Evolutionary conservation across 2,113 vertebrate species (phyloP), one percentile per base, ranked within the genome.

Genomic region (Bufo gargarizans): DNA sequence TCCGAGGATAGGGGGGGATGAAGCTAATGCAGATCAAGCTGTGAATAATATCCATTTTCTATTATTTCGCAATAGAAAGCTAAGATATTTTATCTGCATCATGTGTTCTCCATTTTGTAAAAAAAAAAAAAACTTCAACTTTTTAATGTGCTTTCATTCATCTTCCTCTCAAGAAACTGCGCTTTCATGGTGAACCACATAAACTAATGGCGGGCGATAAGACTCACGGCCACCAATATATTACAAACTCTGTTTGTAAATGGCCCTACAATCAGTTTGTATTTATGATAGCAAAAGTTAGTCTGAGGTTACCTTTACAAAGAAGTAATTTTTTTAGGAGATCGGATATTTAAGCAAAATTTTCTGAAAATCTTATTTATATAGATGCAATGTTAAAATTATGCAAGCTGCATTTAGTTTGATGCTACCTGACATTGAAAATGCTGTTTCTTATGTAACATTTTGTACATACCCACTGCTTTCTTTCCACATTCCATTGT

Each of bases 321-420:
- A 89, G 80, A 88, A 77, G 74, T 78, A 49, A 89, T 55, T 89
- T 89, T 78, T 50, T 89, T 33, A 33, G 50, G 58, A 84, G 87
- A 89, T 50, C 59, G 67, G 58, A 67, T 84, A 78, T 67, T 89
- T 78, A 84, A 84, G 71, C 84, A 76, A 82, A 71, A 61, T 82
- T 83, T 83, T 72, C 72, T 78, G 80, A 71, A 77, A 65, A 84
- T 84, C 61, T 88, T 77, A 89, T 88, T 88, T 88, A 80, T 88
- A 88, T 84, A 84, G 72, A 61, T 88, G 45, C 74, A 76, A 74
- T 88, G 86, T 71, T 59, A 53, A 63, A 69, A 58, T 76, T 76
- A 82, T 82, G 86, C 87, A 89, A 77, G 79, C 20, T 84, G 81
- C 82, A 78, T 89, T 69, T 77, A 77, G 76, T 88, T 84, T 77